Conservation (phyloP, 2,797 vertebrate genomes). For the Octomys mimax region DNA sequence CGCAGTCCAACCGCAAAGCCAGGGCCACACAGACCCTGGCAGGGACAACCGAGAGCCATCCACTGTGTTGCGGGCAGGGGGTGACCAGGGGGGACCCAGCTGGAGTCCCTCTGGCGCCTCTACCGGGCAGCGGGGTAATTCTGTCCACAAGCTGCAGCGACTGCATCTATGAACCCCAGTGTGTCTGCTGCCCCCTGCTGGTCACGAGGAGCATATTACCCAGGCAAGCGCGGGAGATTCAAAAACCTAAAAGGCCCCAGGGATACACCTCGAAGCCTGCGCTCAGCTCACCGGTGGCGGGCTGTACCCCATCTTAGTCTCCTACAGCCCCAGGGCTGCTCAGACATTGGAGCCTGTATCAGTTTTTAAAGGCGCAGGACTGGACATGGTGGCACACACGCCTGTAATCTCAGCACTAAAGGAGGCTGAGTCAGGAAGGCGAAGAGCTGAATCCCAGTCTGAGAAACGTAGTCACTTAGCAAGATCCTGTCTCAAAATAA, state of each 20-base stretch:
- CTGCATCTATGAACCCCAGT: neutral
- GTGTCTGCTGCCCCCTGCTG: constrained; percentile 15
- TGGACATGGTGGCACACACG: neutral
- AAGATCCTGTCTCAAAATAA: neutral
- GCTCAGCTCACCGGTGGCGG: neutral
- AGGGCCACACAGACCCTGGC: neutral
- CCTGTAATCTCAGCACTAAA: neutral
- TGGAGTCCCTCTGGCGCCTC: neutral
- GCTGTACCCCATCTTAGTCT: neutral
- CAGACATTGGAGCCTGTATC: neutral
- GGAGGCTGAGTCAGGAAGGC: neutral
- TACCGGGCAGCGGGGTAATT: neutral
- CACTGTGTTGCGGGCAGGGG: neutral
- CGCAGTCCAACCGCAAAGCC: neutral
- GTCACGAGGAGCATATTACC: neutral
- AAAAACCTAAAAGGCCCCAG: neutral
- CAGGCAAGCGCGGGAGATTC: neutral
- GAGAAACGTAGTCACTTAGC: too few relatives aligned
- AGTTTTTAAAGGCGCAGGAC: neutral
- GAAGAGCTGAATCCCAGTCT: neutral
- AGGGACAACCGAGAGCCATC: neutral
- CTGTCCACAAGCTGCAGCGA: neutral
- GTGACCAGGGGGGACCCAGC: neutral
- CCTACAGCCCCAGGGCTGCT: neutral
- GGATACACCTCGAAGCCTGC: neutral